Evolutionary conservation across 1,140 invertebrate genomes (phyloP).

Genomic region (Pseudomyrmex cubaensis): DNA sequence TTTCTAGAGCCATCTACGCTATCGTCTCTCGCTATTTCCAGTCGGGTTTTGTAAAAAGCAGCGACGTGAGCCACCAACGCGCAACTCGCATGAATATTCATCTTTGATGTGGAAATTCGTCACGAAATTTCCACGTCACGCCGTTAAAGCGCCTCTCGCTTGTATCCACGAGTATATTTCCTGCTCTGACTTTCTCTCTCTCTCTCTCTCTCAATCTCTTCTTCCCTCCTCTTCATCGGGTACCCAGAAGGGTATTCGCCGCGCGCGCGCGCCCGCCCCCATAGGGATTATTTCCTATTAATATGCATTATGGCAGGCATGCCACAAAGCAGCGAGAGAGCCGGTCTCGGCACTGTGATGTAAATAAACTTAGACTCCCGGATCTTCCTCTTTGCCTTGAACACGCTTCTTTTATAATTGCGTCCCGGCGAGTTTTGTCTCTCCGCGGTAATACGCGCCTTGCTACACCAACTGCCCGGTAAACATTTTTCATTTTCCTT

Average conservation of each 20-base stretch:
- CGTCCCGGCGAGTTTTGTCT: constrained; percentile 61
- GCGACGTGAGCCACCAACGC: constrained; percentile 69
- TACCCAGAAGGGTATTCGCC: constrained; percentile 47
- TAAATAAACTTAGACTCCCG: constrained; percentile 74
- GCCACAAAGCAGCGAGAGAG: constrained; percentile 69
- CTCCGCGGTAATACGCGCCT: constrained; percentile 37
- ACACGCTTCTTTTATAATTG: constrained; percentile 72
- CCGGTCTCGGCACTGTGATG: constrained; percentile 63
- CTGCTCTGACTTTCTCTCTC: constrained; percentile 1
- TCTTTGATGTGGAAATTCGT: constrained; percentile 77
- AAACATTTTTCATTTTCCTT: constrained; percentile 68
- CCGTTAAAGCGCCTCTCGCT: constrained; percentile 76
- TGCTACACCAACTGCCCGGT: constrained; percentile 50
- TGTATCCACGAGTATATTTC: constrained; percentile 64
- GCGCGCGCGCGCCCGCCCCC: constrained; percentile 31
- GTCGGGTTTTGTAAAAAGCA: constrained; percentile 38
- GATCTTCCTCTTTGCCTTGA: constrained; percentile 65
- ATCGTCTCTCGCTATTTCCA: not conserved
- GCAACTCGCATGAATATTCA: constrained; percentile 83
- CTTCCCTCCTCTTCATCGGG: constrained; percentile 39
- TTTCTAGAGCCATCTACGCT: not conserved
- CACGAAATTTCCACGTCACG: constrained; percentile 77
- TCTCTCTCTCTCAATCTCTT: constrained; percentile 44
- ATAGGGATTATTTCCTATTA: constrained; percentile 72
- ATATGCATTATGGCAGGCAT: constrained; percentile 70